Percentiles rank a stretch among this genome's conserved stretches.
phyloP scores from a whole-genome alignment of 1,140 invertebrate genomes.

The Drosophila asahinai region DNA sequence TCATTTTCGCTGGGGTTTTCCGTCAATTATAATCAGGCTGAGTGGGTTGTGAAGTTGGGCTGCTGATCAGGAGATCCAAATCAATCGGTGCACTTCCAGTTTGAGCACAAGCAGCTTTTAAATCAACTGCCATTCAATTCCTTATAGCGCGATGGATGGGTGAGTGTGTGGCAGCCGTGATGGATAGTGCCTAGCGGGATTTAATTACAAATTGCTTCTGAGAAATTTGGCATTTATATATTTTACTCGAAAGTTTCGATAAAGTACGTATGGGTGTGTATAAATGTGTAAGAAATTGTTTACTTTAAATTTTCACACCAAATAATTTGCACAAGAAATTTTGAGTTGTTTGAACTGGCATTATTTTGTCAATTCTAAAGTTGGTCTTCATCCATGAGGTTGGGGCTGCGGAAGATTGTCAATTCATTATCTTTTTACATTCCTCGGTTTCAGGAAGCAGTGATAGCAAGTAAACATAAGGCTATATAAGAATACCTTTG shows the following conservation, averaged over 20 bases:
- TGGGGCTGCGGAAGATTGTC: no score
- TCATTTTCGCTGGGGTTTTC: slow-evolving; percentile 65
- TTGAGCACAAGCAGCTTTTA: slow-evolving; percentile 25
- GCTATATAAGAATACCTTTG: no score
- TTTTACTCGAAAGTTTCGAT: no score
- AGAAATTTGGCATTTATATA: no score
- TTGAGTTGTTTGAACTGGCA: background rate
- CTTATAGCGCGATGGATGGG: slow-evolving; percentile 8
- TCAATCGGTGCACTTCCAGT: slow-evolving; percentile 26
- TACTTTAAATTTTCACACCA: background rate
- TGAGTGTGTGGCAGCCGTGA: slow-evolving; percentile 6
- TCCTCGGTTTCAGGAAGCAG: background rate
- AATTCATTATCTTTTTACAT: no score
- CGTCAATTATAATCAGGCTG: no score
- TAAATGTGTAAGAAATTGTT: background rate
- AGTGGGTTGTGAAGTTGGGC: slow-evolving; percentile 18
- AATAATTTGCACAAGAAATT: background rate
- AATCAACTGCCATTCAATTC: slow-evolving; percentile 31
- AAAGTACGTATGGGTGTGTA: background rate
- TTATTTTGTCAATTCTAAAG: no score
- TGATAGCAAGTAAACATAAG: no score
- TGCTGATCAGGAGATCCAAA: slow-evolving; percentile 27
- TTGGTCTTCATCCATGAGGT: no score
- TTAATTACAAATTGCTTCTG: slow-evolving; percentile 15
- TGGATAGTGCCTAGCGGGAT: slow-evolving; percentile 6